Conservation (phyloP, 2,113 vertebrate genomes). For the Smithornis capensis region DNA sequence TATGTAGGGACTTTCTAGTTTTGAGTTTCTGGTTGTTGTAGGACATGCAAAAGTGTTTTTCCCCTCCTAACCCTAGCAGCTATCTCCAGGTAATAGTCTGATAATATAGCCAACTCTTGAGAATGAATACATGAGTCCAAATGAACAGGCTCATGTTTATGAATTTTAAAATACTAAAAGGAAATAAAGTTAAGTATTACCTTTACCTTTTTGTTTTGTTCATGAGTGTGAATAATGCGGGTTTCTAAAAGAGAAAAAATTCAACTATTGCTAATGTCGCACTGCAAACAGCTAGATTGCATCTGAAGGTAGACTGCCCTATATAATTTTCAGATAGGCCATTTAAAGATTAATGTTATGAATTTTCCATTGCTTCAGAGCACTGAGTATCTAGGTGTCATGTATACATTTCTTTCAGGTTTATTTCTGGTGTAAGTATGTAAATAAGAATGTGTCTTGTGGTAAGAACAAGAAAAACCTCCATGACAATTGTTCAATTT, state of each 20-base stretch:
- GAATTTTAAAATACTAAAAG: not conserved
- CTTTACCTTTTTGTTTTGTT: not conserved
- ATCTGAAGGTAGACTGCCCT: not conserved
- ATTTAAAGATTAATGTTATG: constrained; percentile 33
- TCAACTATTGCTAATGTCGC: not conserved
- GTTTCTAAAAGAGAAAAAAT: not conserved
- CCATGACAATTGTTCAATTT: not conserved
- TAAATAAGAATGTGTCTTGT: not conserved
- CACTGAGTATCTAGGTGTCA: not conserved
- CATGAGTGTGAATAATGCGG: not conserved
- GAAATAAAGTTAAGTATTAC: not conserved
- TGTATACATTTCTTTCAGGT: not conserved
- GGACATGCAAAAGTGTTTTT: not conserved
- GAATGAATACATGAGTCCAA: not conserved
- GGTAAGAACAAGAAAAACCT: not conserved
- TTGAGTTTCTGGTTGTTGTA: not conserved
- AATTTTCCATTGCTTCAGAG: constrained; percentile 10
- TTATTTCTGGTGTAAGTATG: not conserved
- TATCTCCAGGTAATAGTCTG: not conserved
- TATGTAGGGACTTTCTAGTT: not conserved
- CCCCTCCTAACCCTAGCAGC: not conserved
- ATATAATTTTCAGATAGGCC: not conserved
- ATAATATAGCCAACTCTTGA: not conserved
- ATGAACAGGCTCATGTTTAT: not conserved
- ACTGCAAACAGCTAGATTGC: constrained; percentile 21